These are phyloP conservation scores for Pao palembangensis DNA, from an alignment of 2,113 vertebrate species.

Conservation along the genomic window DNA sequence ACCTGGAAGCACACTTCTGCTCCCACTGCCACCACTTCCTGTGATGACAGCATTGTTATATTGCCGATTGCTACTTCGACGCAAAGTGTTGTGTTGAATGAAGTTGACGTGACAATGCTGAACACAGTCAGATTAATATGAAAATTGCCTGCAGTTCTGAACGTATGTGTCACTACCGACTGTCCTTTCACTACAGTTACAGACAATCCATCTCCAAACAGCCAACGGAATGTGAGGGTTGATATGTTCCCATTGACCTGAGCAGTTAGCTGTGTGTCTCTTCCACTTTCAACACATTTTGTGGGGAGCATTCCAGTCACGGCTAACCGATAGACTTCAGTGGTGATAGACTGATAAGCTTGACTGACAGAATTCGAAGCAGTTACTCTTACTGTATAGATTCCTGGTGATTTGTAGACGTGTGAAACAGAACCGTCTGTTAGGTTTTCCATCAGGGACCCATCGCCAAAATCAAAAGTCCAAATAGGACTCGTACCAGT, in stretches of 20 bases:
- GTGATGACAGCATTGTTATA: slow-evolving; percentile 44
- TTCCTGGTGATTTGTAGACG: slow-evolving; percentile 65
- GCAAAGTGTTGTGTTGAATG: slow-evolving; percentile 55
- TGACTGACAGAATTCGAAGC: slow-evolving; percentile 65
- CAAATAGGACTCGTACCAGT: slow-evolving; percentile 65
- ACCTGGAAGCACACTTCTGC: slow-evolving; percentile 64
- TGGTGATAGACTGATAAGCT: slow-evolving; percentile 33
- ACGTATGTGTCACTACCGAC: slow-evolving; percentile 56
- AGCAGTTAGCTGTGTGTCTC: slow-evolving; percentile 44
- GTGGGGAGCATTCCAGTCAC: slow-evolving; percentile 59
- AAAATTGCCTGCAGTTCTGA: slow-evolving; percentile 57
- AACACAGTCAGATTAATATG: slow-evolving; percentile 54
- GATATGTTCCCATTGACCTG: slow-evolving; percentile 56
- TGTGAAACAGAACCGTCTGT: slow-evolving; percentile 55
- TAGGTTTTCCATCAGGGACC: slow-evolving; percentile 44
- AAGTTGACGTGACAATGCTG: slow-evolving; percentile 41
- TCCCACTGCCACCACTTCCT: slow-evolving; percentile 42
- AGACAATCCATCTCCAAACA: slow-evolving; percentile 68
- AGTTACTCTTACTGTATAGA: slow-evolving; percentile 60
- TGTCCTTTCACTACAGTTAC: slow-evolving; percentile 43
- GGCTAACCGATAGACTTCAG: slow-evolving; percentile 64
- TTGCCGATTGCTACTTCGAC: slow-evolving; percentile 58
- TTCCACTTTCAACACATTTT: slow-evolving; percentile 53
- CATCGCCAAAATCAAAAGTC: slow-evolving; percentile 78
- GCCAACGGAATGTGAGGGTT: slow-evolving; percentile 68